Conservation (phyloP, 1,140 invertebrate species). For the Globodera ellingtonae region DNA sequence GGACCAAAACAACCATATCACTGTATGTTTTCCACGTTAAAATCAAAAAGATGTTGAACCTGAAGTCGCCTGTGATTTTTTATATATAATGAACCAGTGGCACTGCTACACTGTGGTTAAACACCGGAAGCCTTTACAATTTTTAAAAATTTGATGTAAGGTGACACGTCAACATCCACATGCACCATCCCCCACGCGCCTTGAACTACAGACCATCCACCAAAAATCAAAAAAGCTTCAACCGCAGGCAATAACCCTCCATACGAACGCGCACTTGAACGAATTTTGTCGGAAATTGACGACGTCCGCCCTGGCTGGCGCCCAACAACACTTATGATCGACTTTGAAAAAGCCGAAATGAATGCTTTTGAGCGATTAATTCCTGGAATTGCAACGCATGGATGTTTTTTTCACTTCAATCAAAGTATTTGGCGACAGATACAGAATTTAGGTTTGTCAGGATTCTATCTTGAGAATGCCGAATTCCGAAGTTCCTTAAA, state of each 20-base stretch:
- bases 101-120: too few relatives aligned
- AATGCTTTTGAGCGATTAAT: neutral
- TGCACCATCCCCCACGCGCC: conserved; percentile 7
- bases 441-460: neutral
- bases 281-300: conserved; percentile 4
- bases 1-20: too few relatives aligned
- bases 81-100: too few relatives aligned
- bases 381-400: neutral
- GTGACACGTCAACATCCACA: conserved; percentile 11
- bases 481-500: neutral
- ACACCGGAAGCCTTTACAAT: too few relatives aligned
- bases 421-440: conserved; percentile 3
- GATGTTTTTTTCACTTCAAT: conserved; percentile 6
- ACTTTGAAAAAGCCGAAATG: neutral
- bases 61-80: too few relatives aligned
- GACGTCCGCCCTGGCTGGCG: neutral
- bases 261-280: neutral
- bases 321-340: neutral
- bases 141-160: neutral
- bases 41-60: too few relatives aligned
- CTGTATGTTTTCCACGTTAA: too few relatives aligned
- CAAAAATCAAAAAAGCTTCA: conserved; percentile 7
- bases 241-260: neutral
- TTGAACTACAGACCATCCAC: conserved; percentile 1
- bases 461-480: neutral